Percentiles rank a stretch among this genome's conserved stretches.
Conservation (phyloP, 2,113 vertebrate species). For the Dendrocopos noguchii region DNA sequence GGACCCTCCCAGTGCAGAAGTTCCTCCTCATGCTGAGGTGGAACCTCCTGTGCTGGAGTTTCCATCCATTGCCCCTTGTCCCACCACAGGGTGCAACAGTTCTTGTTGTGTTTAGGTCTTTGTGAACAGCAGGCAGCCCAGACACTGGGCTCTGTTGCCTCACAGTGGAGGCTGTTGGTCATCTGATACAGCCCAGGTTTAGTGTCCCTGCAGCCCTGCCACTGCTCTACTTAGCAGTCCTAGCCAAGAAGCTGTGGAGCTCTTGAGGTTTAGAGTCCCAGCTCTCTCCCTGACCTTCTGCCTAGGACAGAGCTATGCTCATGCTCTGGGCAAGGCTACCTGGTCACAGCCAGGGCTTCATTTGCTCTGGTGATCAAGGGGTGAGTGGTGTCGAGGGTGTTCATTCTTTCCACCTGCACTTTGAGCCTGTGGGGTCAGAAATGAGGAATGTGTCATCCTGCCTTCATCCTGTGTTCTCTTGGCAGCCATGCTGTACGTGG, state of each 20-base stretch:
- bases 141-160: not conserved
- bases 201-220: not conserved
- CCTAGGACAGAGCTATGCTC: not conserved
- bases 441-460: constrained; percentile 50
- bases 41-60: too few species aligned
- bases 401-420: constrained; percentile 53
- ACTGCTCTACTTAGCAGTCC: not conserved
- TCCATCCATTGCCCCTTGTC: too few species aligned
- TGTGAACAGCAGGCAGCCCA: not conserved
- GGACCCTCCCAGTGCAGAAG: too few species aligned
- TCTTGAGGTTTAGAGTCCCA: not conserved
- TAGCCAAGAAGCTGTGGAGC: not conserved
- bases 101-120: not conserved
- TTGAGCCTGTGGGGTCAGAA: constrained; percentile 11
- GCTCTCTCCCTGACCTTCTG: not conserved
- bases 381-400: constrained; percentile 9
- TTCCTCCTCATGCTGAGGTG: too few species aligned
- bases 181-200: not conserved
- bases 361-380: not conserved
- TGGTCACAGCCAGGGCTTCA: not conserved
- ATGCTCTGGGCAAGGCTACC: not conserved
- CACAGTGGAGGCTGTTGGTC: not conserved
- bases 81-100: too few species aligned
- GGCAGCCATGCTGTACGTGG: constrained; percentile 23
- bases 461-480: constrained; percentile 54